A percentile compares a stretch with the other conserved stretches of the same genome.
Evolutionary conservation across 1,140 invertebrate genomes (phyloP).

Genomic region (Drosophila sturtevanti): DNA sequence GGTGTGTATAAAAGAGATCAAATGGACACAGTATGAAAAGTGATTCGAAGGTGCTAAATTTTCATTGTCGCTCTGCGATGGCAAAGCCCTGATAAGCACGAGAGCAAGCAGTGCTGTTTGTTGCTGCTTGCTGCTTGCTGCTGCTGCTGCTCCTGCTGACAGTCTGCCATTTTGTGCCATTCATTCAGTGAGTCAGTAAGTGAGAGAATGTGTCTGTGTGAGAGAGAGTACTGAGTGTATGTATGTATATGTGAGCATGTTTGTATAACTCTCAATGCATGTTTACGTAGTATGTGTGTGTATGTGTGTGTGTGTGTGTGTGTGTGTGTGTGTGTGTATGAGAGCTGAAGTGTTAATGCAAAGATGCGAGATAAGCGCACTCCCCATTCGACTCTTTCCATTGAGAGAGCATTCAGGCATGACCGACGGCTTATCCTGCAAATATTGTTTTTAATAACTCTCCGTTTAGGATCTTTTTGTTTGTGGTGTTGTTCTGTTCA

Average conservation of each 20-base stretch:
- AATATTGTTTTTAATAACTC: constrained; percentile 81
- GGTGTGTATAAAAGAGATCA: neutral
- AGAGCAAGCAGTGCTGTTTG: constrained; percentile 6
- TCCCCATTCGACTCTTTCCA: constrained; percentile 48
- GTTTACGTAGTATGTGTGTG: too few relatives aligned
- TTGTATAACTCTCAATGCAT: constrained; percentile 9
- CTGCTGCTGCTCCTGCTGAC: constrained; percentile 31
- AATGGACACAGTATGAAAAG: neutral
- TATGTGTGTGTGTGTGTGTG: neutral
- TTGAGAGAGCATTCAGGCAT: constrained; percentile 25
- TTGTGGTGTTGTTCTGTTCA: neutral
- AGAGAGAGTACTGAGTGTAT: neutral
- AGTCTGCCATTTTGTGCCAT: constrained; percentile 56
- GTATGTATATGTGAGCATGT: constrained; percentile 29
- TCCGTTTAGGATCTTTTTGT: constrained; percentile 37
- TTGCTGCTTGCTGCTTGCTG: constrained; percentile 30
- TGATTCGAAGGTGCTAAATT: constrained; percentile 56
- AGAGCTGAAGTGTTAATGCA: constrained; percentile 70
- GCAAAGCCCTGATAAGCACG: constrained; percentile 40
- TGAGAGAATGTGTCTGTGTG: neutral
- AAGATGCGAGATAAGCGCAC: constrained; percentile 75
- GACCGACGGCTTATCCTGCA: constrained; percentile 61
- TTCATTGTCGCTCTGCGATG: constrained; percentile 52
- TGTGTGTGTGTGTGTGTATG: constrained; percentile 38
- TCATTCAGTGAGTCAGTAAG: neutral